Evolutionary conservation across 2,113 vertebrate species (phyloP), one percentile per base, ranked within the genome.

Genomic region (Meriones unguiculatus): DNA sequence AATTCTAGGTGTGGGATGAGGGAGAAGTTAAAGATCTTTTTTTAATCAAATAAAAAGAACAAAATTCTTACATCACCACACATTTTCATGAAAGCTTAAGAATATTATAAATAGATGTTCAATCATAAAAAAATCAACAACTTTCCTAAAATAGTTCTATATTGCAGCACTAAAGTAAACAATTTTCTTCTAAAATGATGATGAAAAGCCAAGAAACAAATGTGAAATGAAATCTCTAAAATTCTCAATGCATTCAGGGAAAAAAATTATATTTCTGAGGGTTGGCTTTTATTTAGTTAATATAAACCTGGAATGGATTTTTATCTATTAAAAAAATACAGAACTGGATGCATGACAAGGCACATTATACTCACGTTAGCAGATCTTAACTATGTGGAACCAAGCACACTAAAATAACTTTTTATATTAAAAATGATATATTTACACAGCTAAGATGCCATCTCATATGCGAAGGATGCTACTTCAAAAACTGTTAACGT

Each of bases 281-380:
- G 93, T 81, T 98, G 88, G 93, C 91, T 97, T 98, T 95, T 94
- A 78, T 98, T 98, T 97, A 97, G 94, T 92, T 96, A 57, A 59
- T 92, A 91, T 94, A 96, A 98, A 98, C 98, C 95, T 98, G 96
- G 96, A 94, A 97, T 91, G 95, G 35, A 46, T 98, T 98, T 98
- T 97, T 96, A 97, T 91, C 97, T 91, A 97, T 97, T 97, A 97
- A 97, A 94, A 93, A 97, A 38, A 80, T 89, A 97, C 35, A 96
- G 97, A 73, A 96, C 76, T 96, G 96, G 96, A 96, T 32, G 97
- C 97, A 97, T 98, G 97, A 97, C 98, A 96, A 96, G 97, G 4
- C 52, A 89, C 30, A 91, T 96, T 97, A 93, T 64, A 93, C 86
- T 97, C 97, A 98, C 46, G n/a, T 97, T 96, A 97, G 92, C 73